These are phyloP conservation scores for Venustoraphidia nigricollis DNA, from an alignment of 2,888 invertebrate genomes.

Conservation along the genomic window DNA sequence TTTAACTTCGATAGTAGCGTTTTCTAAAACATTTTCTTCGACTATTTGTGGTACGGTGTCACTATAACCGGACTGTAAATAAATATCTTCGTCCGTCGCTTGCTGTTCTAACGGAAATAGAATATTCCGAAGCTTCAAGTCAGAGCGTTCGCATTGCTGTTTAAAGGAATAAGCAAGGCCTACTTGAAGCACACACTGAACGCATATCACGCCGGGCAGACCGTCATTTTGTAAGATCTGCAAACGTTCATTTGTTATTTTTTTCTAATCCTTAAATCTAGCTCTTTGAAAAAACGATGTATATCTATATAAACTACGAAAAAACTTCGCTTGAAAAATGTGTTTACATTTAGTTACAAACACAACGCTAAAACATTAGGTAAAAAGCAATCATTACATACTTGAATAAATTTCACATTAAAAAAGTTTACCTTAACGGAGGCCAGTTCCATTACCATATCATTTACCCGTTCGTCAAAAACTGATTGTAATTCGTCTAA, in stretches of 20 bases:
- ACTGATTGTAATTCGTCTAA: conserved; percentile 18
- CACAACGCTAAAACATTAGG: neutral
- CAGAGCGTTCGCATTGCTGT: conserved; percentile 20
- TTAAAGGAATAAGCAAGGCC: conserved; percentile 20
- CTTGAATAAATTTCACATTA: too few species aligned
- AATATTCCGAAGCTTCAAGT: conserved; percentile 16
- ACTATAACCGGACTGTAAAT: too few species aligned
- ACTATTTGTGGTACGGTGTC: too few species aligned
- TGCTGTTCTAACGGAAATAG: conserved; percentile 3
- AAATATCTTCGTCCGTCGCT: too few species aligned
- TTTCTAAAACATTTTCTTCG: too few species aligned
- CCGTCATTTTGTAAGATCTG: conserved; percentile 20
- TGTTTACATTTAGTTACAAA: conserved; percentile 5
- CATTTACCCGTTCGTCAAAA: conserved; percentile 17
- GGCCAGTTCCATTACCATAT: conserved; percentile 15
- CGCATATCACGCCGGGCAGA: conserved; percentile 21
- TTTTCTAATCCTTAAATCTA: too few species aligned
- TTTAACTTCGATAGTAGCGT: too few species aligned
- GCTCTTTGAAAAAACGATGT: too few species aligned
- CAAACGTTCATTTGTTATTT: conserved; percentile 4
- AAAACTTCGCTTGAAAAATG: neutral
- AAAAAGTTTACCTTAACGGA: conserved; percentile 15
- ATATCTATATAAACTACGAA: neutral
- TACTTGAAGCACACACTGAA: conserved; percentile 18
- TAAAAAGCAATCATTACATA: too few species aligned